These are phyloP conservation scores for Papilio dardanus DNA, from an alignment of 1,140 invertebrate species.

Conservation along the genomic window DNA sequence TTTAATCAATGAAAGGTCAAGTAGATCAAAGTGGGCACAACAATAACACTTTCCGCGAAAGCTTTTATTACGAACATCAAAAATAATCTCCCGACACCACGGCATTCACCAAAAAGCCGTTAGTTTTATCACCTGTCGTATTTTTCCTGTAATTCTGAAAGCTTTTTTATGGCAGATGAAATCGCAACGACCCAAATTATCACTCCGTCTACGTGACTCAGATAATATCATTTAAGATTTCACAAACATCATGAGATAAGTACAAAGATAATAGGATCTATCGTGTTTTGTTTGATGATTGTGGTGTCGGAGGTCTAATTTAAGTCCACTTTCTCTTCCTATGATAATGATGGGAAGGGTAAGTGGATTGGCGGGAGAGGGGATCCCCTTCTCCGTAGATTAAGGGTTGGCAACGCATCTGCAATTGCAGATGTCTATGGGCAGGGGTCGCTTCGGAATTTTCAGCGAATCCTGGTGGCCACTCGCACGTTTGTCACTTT, in stretches of 20 bases:
- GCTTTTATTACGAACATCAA: slow-evolving; percentile 14
- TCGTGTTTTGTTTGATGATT: too few relatives aligned
- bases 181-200: slow-evolving; percentile 19
- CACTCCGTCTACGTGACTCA: slow-evolving; percentile 5
- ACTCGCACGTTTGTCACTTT: too few relatives aligned
- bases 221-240: slow-evolving; percentile 10
- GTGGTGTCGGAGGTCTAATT: too few relatives aligned
- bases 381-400: too few relatives aligned
- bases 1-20: background rate
- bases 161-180: slow-evolving; percentile 25
- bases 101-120: slow-evolving; percentile 23
- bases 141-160: slow-evolving; percentile 27
- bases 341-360: too few relatives aligned
- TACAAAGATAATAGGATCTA: background rate
- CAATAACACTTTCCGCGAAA: slow-evolving; percentile 11
- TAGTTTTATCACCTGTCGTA: slow-evolving; percentile 25
- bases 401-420: too few relatives aligned
- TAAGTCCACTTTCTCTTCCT: too few relatives aligned
- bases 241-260: background rate
- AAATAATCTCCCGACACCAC: slow-evolving; percentile 18
- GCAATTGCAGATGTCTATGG: too few relatives aligned
- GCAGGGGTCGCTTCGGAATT: too few relatives aligned
- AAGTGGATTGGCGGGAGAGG: too few relatives aligned
- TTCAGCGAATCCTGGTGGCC: too few relatives aligned
- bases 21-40: slow-evolving; percentile 10